Base-by-base conservation (phyloP, 2,888 invertebrate genomes). In the Acleris laterana region DNA sequence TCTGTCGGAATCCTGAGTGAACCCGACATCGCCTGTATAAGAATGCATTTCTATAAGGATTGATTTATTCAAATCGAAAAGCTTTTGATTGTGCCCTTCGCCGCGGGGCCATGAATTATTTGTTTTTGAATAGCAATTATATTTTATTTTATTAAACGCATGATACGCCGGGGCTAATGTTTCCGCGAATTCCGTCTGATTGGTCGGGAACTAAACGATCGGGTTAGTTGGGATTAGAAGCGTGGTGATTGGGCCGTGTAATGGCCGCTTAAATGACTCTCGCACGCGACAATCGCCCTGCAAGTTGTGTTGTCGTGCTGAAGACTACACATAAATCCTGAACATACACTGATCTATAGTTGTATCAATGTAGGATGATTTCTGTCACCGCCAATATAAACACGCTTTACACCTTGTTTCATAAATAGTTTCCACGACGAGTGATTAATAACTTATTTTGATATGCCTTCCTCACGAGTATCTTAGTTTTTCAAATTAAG, bases 71-170 rank as follows among this genome's bases (percentile, higher is more conserved):
- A 93, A 91, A 92, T 90, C 87, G 79, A 89, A 88, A 88, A 83
- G 82, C 83, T 85, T 87, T 86, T 87, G 89, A 89, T 88, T 83
- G 87, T 89, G 84, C 82, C 80, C 80, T 79, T 79, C 77, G 90
- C 90, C 88, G 86, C 84, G 79, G 90, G 87, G 85, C 72, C 74
- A 75, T 74, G 84, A 87, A 87, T 88, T 91, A 92, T 93, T 93
- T 93, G 92, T 90, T 92, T 92, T 91, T 89, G 87, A 88, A 89
- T 89, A 81, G 90, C 90, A 92, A 93, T 93, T 93, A 93, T 92
- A 93, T 90, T 92, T 91, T 91, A 91, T 91, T 93, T 90, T 89
- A 92, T 84, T 79, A 80, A 87, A 83, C 82, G 79, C 81, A 90
- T 90, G 87, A 86, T 84, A 73, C 79, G 70, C 75, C 79, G 78